Conservation (phyloP, 1,140 invertebrate genomes). For the Drosophila azteca region DNA sequence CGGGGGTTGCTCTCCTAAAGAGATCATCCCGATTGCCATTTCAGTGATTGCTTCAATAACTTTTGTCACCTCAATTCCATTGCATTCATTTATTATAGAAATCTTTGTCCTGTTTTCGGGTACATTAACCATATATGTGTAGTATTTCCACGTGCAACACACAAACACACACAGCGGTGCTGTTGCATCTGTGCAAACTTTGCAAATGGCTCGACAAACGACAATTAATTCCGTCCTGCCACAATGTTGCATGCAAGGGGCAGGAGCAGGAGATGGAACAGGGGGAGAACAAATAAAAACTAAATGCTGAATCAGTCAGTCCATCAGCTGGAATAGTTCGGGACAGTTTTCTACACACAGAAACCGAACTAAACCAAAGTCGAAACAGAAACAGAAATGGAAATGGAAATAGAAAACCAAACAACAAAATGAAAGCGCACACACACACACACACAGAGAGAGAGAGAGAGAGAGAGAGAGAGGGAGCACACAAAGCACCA, state of each 20-base stretch:
- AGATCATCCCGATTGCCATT: no score
- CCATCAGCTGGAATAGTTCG: conserved; percentile 62
- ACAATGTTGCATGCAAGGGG: conserved; percentile 28
- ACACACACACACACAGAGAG: neutral
- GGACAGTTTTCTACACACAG: conserved; percentile 54
- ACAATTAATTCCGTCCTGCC: conserved; percentile 69
- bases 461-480: neutral
- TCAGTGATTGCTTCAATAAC: conserved; percentile 37
- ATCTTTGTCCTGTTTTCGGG: conserved; percentile 18
- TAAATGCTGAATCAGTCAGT: conserved; percentile 55
- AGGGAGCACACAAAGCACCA: conserved; percentile 14
- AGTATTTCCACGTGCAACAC: conserved; percentile 22
- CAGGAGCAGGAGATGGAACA: conserved; percentile 35
- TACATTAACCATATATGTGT: neutral
- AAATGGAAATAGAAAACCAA: conserved; percentile 43
- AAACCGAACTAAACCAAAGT: conserved; percentile 42
- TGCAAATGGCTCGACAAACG: conserved; percentile 55
- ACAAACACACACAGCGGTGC: conserved; percentile 12
- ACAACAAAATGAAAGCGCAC: conserved; percentile 35
- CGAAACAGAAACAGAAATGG: conserved; percentile 29
- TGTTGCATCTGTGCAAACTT: conserved; percentile 52
- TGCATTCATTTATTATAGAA: no score
- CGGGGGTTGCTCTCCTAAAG: no score
- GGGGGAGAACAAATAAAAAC: conserved; percentile 44
- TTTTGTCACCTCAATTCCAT: conserved; percentile 20